Base-by-base conservation (phyloP, 1,140 invertebrate species). In the Drosophila chauvacae region DNA sequence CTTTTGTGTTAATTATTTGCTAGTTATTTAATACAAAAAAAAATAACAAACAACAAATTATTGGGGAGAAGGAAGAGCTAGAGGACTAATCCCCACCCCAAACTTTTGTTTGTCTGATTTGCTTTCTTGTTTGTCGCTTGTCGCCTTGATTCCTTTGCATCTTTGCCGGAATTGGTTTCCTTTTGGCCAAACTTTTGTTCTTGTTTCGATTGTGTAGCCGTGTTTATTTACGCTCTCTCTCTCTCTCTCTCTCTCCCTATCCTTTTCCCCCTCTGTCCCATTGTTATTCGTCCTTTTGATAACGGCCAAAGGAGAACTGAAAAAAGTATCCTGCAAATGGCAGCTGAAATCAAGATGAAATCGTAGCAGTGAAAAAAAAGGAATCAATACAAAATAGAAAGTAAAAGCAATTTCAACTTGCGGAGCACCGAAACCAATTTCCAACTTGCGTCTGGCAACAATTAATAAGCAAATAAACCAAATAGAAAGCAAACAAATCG, bases 391-490 rank as follows among this genome's bases (percentile, higher is more conserved):
- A 28, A 50, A 50, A 18, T 30, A 26, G 44, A 63, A 45, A 58
- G 59, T 51, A 11, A 48, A 73, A 80, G 57, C 66, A 72, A 72
- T 72, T 72, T 72, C 20, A 55, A 66, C 23, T 70, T 18, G 53
- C 37, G 37, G 45, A 18, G 30, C 44, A 13, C n/a, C 7, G 30
- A 57, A 72, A 57, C 50, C 65, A 60, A 72, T 72, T 72, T 70
- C 45, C 30, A 45, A 45, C 44, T 56, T 47, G 65, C 42, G 48
- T 18, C 33, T 51, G 73, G 56, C 74, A 77, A 77, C 73, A 77
- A 77, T 68, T 77, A 77, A 77, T 68, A 77, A 45, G 42, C 74
- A 72, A 73, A 73, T 72, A 73, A 72, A 37, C 68, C 37, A 53
- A 73, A 61, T 51, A 41, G 18, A 18, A 61, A 35, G 26, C 35